Percentiles rank a stretch among this genome's conserved stretches.
Conservation (phyloP, 2,113 vertebrate genomes). For the Athene cunicularia region DNA sequence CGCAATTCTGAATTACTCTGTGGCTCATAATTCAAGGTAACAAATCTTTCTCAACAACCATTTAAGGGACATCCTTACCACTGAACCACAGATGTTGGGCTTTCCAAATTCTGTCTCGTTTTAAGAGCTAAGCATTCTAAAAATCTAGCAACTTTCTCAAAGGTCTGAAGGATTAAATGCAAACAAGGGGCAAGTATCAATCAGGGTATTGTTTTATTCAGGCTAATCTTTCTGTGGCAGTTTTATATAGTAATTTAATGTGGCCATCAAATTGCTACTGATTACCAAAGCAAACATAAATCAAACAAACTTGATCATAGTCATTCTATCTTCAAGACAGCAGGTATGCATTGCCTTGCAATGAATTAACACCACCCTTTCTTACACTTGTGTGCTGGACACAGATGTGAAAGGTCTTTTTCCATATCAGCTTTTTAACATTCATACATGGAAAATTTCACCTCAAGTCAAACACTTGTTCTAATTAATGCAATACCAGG, state of each 20-base stretch:
- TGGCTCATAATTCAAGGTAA: not conserved
- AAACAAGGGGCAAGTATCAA: not conserved
- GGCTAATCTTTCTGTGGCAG: not conserved
- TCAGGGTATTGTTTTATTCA: not conserved
- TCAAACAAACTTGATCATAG: not conserved
- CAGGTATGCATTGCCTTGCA: not conserved
- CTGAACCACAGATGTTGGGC: not conserved
- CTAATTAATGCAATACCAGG: not conserved
- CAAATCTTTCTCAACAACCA: not conserved
- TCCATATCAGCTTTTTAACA: not conserved
- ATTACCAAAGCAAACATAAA: not conserved
- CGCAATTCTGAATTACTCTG: not conserved
- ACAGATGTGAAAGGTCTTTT: not conserved
- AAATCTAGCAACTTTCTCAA: not conserved
- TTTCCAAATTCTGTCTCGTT: not conserved
- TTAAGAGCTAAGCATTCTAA: not conserved
- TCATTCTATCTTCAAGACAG: not conserved
- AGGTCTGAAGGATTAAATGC: not conserved
- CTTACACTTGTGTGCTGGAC: not conserved
- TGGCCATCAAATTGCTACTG: not conserved
- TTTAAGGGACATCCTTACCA: not conserved
- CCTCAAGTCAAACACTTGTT: not conserved
- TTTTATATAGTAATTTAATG: not conserved
- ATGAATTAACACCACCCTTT: not conserved
- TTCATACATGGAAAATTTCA: not conserved